Percentiles rank a stretch among this genome's conserved stretches.
Evolutionary conservation across 2,888 invertebrate genomes (phyloP).

Genomic region (Ethmia dodecea): DNA sequence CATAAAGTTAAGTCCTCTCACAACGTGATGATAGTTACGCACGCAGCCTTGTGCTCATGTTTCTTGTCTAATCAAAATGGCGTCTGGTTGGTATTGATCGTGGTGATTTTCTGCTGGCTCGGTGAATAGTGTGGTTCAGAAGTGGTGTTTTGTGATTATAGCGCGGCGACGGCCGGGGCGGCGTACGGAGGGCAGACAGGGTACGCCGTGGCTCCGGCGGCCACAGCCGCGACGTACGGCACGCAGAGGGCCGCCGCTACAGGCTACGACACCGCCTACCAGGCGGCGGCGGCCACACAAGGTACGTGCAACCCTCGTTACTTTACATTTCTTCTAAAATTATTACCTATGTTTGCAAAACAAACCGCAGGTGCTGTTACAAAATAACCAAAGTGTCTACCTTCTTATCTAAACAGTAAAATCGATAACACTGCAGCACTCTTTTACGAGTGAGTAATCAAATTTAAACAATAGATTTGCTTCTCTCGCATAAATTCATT

Average conservation of each 20-base stretch:
- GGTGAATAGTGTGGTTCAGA: slow-evolving; percentile 22
- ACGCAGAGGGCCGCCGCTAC: slow-evolving; percentile 88
- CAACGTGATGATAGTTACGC: slow-evolving; percentile 29
- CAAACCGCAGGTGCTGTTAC: too few species aligned
- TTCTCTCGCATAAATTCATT: too few species aligned
- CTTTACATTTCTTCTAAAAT: too few species aligned
- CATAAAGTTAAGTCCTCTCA: background rate
- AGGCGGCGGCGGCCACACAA: slow-evolving; percentile 88
- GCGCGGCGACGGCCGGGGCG: slow-evolving; percentile 86
- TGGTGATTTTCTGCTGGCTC: slow-evolving; percentile 19
- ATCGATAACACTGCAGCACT: too few species aligned
- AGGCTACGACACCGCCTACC: slow-evolving; percentile 90
- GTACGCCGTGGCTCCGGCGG: slow-evolving; percentile 89
- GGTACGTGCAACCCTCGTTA: too few species aligned
- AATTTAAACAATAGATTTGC: too few species aligned
- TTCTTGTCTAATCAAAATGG: slow-evolving; percentile 69
- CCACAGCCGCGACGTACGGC: slow-evolving; percentile 90
- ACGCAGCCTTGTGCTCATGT: slow-evolving; percentile 51
- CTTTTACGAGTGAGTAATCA: too few species aligned
- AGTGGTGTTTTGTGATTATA: slow-evolving; percentile 42
- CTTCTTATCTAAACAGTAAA: too few species aligned
- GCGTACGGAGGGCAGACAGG: slow-evolving; percentile 91
- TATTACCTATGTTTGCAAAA: too few species aligned
- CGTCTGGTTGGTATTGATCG: slow-evolving; percentile 62
- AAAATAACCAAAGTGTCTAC: too few species aligned